Conservation (phyloP, 1,140 invertebrate species). For the Apocrypta bakeri region DNA sequence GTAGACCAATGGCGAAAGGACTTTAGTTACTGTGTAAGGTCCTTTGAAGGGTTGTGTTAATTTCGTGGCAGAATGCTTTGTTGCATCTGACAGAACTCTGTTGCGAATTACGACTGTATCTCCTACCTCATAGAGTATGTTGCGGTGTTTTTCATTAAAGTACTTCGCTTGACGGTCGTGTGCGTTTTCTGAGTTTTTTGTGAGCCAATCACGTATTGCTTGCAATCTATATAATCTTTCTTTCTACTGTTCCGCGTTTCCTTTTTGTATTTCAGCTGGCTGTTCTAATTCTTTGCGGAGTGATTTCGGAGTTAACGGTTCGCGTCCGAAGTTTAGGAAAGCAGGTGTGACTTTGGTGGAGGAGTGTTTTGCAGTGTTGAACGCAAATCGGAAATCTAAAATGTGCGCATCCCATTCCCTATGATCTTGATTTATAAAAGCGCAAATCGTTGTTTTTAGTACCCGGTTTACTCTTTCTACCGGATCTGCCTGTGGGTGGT, state of each 20-base stretch:
- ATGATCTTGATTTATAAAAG: slow-evolving; percentile 65
- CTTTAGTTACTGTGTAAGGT: not conserved
- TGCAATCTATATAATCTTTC: too few species aligned
- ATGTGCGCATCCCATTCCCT: slow-evolving; percentile 60
- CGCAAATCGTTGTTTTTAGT: slow-evolving; percentile 66
- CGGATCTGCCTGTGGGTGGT: slow-evolving; percentile 69
- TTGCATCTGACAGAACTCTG: not conserved
- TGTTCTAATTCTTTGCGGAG: not conserved
- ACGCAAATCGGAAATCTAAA: slow-evolving; percentile 58
- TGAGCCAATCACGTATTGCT: too few species aligned
- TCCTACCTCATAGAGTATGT: not conserved
- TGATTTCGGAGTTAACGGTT: not conserved
- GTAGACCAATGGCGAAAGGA: not conserved
- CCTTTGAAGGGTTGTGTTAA: not conserved
- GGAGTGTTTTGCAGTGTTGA: slow-evolving; percentile 59
- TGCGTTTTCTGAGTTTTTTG: not conserved
- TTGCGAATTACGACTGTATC: not conserved
- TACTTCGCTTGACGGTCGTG: not conserved
- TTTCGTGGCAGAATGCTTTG: not conserved
- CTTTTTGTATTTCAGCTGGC: not conserved
- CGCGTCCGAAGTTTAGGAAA: slow-evolving; percentile 64
- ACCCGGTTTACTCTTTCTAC: slow-evolving; percentile 70
- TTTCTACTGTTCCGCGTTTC: too few species aligned
- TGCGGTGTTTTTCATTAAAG: not conserved
- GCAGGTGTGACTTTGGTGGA: slow-evolving; percentile 62